A percentile compares a stretch with the other conserved stretches of the same genome.
phyloP scores from a whole-genome alignment of 2,113 vertebrate species.

The Nerophis lumbriciformis region DNA sequence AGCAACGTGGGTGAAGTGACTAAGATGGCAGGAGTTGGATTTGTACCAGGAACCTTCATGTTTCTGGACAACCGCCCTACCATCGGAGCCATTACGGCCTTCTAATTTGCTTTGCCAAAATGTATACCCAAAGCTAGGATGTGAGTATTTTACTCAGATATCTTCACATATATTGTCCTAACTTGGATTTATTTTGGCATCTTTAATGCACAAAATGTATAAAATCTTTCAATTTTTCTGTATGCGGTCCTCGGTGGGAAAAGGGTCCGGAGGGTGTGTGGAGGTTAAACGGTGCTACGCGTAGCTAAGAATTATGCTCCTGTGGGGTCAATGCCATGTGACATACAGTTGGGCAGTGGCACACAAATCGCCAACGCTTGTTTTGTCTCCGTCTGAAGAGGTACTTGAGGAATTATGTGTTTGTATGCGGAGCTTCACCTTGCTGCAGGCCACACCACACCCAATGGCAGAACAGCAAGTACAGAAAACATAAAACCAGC shows the following conservation, averaged over 20 bases:
- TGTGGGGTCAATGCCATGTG: not conserved
- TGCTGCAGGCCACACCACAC: slow-evolving; percentile 59
- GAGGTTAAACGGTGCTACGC: slow-evolving; percentile 12
- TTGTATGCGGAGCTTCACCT: slow-evolving; percentile 61
- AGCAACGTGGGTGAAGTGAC: no score
- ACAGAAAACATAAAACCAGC: slow-evolving; percentile 59
- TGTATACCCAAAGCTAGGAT: no score
- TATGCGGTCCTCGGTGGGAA: no score
- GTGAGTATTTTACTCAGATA: no score
- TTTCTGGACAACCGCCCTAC: no score
- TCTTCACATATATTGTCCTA: not conserved
- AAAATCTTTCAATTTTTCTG: no score
- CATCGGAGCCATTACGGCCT: no score
- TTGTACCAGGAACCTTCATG: no score
- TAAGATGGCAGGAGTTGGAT: no score
- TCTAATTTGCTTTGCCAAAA: no score
- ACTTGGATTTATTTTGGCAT: no score
- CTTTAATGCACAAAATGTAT: no score
- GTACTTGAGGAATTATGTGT: slow-evolving; percentile 62
- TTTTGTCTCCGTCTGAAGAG: slow-evolving; percentile 24
- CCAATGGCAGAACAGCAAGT: slow-evolving; percentile 57
- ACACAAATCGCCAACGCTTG: slow-evolving; percentile 6
- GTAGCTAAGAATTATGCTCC: not conserved
- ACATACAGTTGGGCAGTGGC: not conserved
- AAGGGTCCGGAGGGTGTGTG: not conserved